These are phyloP conservation scores for Drosophila differens DNA, from an alignment of 2,888 invertebrate genomes.

Conservation along the genomic window DNA sequence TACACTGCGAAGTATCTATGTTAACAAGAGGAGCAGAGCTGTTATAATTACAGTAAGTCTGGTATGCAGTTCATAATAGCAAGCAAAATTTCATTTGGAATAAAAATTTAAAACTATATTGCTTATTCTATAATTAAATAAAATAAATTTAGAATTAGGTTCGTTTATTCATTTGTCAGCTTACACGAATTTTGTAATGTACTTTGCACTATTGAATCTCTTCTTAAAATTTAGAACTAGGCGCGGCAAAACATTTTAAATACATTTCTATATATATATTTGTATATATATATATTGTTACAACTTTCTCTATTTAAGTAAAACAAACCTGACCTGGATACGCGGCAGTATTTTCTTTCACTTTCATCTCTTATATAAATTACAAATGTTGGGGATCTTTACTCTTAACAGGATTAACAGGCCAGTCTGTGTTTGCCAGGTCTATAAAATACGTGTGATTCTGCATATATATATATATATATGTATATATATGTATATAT, in stretches of 20 bases:
- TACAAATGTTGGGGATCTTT: conserved; percentile 20
- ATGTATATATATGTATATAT: neutral
- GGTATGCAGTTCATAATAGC: conserved; percentile 12
- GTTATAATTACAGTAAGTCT: neutral
- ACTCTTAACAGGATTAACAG: conserved; percentile 63
- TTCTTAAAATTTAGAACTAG: conserved; percentile 68
- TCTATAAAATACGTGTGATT: conserved; percentile 37
- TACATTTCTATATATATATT: conserved; percentile 36
- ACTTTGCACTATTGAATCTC: conserved; percentile 74
- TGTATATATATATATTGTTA: conserved; percentile 41
- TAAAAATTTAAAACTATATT: neutral
- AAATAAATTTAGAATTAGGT: conserved; percentile 48
- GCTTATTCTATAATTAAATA: neutral
- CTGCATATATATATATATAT: conserved; percentile 29
- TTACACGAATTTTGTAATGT: conserved; percentile 63
- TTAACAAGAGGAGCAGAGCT: conserved; percentile 19
- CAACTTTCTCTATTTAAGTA: conserved; percentile 18
- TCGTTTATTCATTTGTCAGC: conserved; percentile 67
- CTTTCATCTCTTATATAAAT: conserved; percentile 29
- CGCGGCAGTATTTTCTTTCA: conserved; percentile 11
- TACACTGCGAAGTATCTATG: neutral
- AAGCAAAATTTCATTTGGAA: neutral
- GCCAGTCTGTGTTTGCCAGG: conserved; percentile 29
- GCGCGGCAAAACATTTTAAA: conserved; percentile 47
- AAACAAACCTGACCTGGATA: conserved; percentile 14